These are phyloP conservation scores for Dynastes maya DNA, from an alignment of 2,888 invertebrate species.

Conservation along the genomic window DNA sequence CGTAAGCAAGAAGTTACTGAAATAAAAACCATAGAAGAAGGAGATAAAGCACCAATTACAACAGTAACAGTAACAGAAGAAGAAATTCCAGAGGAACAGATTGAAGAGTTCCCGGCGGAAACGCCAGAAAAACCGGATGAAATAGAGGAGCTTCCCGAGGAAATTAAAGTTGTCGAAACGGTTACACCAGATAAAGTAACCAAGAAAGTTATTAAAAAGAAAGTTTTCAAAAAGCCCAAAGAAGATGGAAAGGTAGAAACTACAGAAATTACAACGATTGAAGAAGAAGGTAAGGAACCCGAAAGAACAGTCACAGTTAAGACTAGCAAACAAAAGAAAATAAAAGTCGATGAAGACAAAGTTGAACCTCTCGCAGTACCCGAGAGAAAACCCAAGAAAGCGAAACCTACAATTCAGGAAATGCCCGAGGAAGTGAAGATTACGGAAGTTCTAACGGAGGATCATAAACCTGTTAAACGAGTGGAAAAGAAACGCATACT, in stretches of 20 bases:
- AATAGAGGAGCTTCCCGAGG: slow-evolving; percentile 50
- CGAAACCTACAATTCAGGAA: slow-evolving; percentile 53
- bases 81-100: slow-evolving; percentile 67
- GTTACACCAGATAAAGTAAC: slow-evolving; percentile 58
- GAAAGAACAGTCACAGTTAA: slow-evolving; percentile 61
- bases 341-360: slow-evolving; percentile 52
- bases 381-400: slow-evolving; percentile 55
- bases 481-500: slow-evolving; percentile 56
- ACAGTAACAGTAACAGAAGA: slow-evolving; percentile 64
- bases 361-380: slow-evolving; percentile 61
- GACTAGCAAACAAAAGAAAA: slow-evolving; percentile 28
- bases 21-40: slow-evolving; percentile 64
- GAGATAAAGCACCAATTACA: slow-evolving; percentile 66
- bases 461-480: slow-evolving; percentile 59
- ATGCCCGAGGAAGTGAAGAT: slow-evolving; percentile 52
- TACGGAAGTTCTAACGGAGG: slow-evolving; percentile 61
- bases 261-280: slow-evolving; percentile 64
- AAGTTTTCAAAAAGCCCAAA: slow-evolving; percentile 52
- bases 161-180: slow-evolving; percentile 55
- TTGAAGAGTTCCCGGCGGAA: slow-evolving; percentile 45
- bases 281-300: slow-evolving; percentile 63
- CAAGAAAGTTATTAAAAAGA: slow-evolving; percentile 59
- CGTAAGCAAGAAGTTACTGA: slow-evolving; percentile 63
- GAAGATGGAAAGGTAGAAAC: slow-evolving; percentile 64
- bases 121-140: slow-evolving; percentile 58